Conservation (phyloP, 2,888 invertebrate genomes). For the Heterodera filipjevi region DNA sequence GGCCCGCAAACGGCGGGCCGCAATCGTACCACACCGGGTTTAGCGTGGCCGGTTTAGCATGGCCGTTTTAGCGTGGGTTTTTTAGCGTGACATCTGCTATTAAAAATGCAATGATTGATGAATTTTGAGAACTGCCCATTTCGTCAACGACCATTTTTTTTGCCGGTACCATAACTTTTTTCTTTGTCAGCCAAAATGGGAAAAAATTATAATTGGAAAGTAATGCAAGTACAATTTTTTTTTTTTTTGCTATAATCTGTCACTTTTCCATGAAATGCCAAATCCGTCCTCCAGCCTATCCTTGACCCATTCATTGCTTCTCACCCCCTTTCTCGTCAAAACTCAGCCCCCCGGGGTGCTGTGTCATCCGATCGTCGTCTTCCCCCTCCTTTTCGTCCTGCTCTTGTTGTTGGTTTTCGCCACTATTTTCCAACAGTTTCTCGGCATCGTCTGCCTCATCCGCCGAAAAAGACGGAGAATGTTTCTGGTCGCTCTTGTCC, state of each 20-base stretch:
- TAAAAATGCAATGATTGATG: not conserved
- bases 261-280: not conserved
- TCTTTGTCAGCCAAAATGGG: too few species aligned
- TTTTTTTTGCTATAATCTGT: not conserved
- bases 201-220: too few species aligned
- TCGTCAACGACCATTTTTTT: too few species aligned
- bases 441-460: not conserved
- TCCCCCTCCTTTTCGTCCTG: not conserved
- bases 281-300: not conserved
- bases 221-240: too few species aligned
- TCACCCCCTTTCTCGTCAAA: constrained; percentile 44
- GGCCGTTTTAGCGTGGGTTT: too few species aligned
- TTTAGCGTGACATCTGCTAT: not conserved
- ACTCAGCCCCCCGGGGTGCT: constrained; percentile 45
- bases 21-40: too few species aligned
- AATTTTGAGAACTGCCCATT: too few species aligned
- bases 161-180: too few species aligned
- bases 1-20: too few species aligned
- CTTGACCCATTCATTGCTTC: not conserved
- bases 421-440: not conserved
- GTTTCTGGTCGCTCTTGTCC: not conserved
- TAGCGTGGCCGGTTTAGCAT: too few species aligned
- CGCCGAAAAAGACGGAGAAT: not conserved
- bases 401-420: not conserved
- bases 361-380: not conserved